These are phyloP conservation scores for Nomada fucata DNA, from an alignment of 2,888 invertebrate species.

Conservation along the genomic window DNA sequence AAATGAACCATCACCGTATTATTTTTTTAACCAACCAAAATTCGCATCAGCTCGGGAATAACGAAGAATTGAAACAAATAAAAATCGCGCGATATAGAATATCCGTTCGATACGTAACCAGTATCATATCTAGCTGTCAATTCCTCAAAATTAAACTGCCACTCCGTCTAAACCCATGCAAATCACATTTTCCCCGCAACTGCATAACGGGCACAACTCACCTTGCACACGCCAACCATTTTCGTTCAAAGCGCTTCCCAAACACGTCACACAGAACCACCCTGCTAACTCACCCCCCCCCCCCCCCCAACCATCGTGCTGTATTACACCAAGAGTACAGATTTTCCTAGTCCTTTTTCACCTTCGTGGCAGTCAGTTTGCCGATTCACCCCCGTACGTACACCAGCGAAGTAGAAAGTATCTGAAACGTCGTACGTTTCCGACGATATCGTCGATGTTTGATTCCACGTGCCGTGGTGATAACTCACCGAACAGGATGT, in stretches of 20 bases:
- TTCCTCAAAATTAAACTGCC: neutral
- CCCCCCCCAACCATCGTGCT: neutral
- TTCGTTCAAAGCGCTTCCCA: neutral
- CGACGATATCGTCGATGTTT: constrained; percentile 16
- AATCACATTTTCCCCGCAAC: neutral
- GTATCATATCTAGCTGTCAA: no score
- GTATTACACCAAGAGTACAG: neutral
- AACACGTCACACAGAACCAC: neutral
- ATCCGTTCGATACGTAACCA: no score
- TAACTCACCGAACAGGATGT: constrained; percentile 22
- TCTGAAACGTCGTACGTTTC: constrained; percentile 10
- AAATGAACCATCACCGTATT: no score
- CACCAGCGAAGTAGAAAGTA: neutral
- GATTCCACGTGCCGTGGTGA: constrained; percentile 23
- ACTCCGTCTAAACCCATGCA: neutral
- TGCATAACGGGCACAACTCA: constrained; percentile 1
- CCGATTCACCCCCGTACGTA: neutral
- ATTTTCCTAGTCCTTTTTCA: constrained; percentile 15
- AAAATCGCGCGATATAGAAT: no score
- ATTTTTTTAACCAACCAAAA: no score
- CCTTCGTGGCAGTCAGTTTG: neutral
- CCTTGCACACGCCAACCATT: neutral
- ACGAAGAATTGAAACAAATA: no score
- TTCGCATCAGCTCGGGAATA: no score
- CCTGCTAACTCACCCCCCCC: neutral